These are phyloP conservation scores for Pitta sordida DNA, from an alignment of 2,113 vertebrate species.

Conservation along the genomic window DNA sequence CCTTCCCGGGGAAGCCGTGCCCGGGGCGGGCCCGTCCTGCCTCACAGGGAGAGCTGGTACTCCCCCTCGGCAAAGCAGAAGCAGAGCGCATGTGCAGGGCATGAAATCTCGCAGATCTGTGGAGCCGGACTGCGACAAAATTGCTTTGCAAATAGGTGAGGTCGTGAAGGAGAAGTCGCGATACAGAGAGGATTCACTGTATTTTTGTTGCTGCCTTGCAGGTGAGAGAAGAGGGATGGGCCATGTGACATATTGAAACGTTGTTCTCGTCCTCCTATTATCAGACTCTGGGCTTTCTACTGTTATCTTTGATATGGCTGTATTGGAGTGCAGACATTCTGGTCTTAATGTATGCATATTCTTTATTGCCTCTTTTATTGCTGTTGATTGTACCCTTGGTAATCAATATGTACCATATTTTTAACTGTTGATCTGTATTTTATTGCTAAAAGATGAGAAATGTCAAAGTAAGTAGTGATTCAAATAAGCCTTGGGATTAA, in stretches of 20 bases:
- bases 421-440: background rate
- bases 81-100: too few species aligned
- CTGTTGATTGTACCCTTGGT: background rate
- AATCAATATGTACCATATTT: background rate
- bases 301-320: background rate
- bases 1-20: too few species aligned
- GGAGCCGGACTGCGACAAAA: too few species aligned
- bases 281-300: background rate
- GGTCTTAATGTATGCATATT: background rate
- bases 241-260: background rate
- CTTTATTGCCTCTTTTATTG: background rate
- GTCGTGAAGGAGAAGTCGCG: too few species aligned
- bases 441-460: background rate
- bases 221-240: background rate
- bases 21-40: too few species aligned
- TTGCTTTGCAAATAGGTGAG: too few species aligned
- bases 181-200: too few species aligned
- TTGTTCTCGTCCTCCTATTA: background rate
- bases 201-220: background rate
- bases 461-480: background rate
- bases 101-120: too few species aligned
- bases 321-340: background rate
- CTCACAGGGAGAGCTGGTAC: too few species aligned
- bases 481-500: background rate
- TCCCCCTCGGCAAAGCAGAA: too few species aligned